phyloP scores from a whole-genome alignment of 1,140 invertebrate genomes.

The Heliconius melpomene region DNA sequence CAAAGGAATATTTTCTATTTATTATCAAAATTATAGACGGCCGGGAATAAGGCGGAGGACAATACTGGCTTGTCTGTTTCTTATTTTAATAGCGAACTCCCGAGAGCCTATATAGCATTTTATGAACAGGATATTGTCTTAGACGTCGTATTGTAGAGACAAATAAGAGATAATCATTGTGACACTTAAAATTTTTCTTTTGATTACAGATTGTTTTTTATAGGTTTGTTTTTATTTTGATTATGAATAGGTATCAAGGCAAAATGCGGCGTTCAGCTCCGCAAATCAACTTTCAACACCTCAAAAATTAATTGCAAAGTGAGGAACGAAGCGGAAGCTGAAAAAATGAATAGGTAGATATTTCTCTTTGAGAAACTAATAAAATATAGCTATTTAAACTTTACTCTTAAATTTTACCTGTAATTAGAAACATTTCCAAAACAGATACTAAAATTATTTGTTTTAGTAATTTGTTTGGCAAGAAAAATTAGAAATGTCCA shows the following conservation, averaged over 20 bases:
- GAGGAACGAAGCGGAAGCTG: too few relatives aligned
- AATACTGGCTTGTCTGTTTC: constrained; percentile 59
- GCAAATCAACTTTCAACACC: too few relatives aligned
- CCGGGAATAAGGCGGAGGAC: constrained; percentile 58
- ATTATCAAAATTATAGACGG: constrained; percentile 79
- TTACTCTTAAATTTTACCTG: background rate
- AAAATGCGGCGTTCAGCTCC: too few relatives aligned
- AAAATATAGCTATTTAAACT: background rate
- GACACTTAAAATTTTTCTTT: constrained; percentile 45
- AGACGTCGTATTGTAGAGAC: constrained; percentile 54
- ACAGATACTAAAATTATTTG: too few relatives aligned
- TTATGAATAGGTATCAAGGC: too few relatives aligned
- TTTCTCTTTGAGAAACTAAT: background rate
- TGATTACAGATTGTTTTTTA: constrained; percentile 30
- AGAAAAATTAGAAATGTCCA: too few relatives aligned
- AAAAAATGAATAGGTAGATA: too few relatives aligned
- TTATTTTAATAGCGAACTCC: constrained; percentile 74
- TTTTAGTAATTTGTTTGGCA: too few relatives aligned
- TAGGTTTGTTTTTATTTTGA: background rate
- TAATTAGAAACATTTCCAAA: too few relatives aligned
- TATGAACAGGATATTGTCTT: constrained; percentile 68
- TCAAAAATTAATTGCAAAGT: too few relatives aligned
- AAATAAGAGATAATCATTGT: constrained; percentile 47
- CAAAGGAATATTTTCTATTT: constrained; percentile 79
- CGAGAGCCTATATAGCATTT: constrained; percentile 69